These are phyloP conservation scores for Morus bassanus DNA, from an alignment of 2,797 vertebrate species.

Conservation along the genomic window DNA sequence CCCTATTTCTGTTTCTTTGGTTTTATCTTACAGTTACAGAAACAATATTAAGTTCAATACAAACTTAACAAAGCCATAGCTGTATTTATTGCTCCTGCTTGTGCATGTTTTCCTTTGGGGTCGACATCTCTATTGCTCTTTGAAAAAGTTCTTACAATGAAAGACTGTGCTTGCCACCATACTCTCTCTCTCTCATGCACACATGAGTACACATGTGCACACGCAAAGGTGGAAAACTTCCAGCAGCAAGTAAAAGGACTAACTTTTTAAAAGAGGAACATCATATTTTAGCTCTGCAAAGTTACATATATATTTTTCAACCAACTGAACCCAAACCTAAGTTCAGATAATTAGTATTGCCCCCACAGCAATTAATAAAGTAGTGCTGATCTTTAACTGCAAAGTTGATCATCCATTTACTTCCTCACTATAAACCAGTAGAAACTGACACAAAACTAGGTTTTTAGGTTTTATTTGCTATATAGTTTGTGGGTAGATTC, in stretches of 20 bases:
- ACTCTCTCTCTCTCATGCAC: background rate
- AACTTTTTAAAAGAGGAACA: background rate
- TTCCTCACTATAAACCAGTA: background rate
- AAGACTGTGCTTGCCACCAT: background rate
- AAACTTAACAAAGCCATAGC: background rate
- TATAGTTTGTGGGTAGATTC: background rate
- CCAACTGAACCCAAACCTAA: background rate
- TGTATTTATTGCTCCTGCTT: background rate
- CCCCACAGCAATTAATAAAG: background rate
- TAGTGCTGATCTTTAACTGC: background rate
- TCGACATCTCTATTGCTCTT: background rate
- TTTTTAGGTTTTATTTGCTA: background rate
- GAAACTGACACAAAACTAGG: background rate
- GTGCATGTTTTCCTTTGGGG: background rate
- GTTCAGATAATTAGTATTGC: background rate
- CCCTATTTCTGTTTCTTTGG: background rate
- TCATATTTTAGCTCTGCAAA: background rate
- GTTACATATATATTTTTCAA: background rate
- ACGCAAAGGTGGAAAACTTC: background rate
- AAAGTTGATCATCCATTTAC: background rate
- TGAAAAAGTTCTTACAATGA: background rate
- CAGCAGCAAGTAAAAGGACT: background rate
- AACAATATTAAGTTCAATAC: background rate
- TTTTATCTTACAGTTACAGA: background rate
- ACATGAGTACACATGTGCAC: accelerated